A percentile compares a stretch with the other conserved stretches of the same genome.
These are phyloP conservation scores for Bergia sp. DNA, from an alignment of 92 coral and sea anemone genomes.

Conservation along the genomic window DNA sequence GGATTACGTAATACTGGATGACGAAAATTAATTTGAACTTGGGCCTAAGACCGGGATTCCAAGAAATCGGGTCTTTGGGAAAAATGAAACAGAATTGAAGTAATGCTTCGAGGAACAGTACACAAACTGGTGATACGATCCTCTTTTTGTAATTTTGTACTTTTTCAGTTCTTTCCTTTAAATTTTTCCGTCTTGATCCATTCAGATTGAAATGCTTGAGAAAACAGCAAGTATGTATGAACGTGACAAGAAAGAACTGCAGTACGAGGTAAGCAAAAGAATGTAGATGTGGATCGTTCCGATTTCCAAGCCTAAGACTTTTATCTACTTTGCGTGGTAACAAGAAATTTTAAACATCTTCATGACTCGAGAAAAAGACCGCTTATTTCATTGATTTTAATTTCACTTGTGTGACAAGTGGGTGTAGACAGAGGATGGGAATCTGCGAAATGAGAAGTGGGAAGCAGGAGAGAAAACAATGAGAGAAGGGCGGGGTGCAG, in stretches of 20 bases:
- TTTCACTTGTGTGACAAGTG: not conserved
- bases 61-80: too few species aligned
- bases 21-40: too few species aligned
- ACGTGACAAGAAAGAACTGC: slow-evolving; percentile 84
- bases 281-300: too few species aligned
- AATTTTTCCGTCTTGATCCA: not conserved
- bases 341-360: too few species aligned
- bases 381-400: not conserved
- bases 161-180: too few species aligned
- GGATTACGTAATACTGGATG: too few species aligned
- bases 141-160: not conserved
- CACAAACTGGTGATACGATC: not conserved
- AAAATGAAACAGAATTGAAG: too few species aligned
- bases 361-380: not conserved
- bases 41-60: too few species aligned
- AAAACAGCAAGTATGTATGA: slow-evolving; percentile 86
- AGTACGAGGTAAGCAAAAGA: slow-evolving; percentile 71
- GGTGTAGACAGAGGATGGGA: not conserved
- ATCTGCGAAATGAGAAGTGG: not conserved
- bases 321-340: not conserved
- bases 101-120: too few species aligned
- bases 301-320: not conserved
- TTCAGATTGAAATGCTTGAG: slow-evolving; percentile 83
- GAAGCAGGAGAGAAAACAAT: not conserved
- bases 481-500: not conserved